Conservation (phyloP, 2,113 vertebrate genomes). For the pig (Sus scrofa) region DNA sequence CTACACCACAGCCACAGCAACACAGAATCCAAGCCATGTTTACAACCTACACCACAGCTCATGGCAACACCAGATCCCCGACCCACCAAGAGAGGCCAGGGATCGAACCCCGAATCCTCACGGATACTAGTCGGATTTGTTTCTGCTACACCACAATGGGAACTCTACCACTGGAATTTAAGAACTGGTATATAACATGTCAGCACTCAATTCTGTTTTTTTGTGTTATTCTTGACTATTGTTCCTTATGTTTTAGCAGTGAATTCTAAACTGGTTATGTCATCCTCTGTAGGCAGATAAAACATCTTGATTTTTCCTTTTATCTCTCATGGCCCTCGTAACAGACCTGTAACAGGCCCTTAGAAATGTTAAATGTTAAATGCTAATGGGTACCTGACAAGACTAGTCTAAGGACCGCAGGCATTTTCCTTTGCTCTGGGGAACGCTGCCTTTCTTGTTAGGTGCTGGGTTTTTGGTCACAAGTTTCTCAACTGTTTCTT, state of each 20-base stretch:
- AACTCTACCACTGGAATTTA: not conserved
- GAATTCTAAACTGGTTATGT: not conserved
- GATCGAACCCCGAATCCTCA: too few species aligned
- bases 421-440: not conserved
- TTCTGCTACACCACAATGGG: too few species aligned
- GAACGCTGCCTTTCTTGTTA: not conserved
- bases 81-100: too few species aligned
- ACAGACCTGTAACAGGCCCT: not conserved
- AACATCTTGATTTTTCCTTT: not conserved
- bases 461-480: not conserved
- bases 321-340: not conserved
- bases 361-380: not conserved
- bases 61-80: too few species aligned
- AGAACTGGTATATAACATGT: not conserved
- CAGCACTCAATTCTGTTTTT: not conserved
- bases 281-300: not conserved
- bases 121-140: too few species aligned
- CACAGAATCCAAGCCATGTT: too few species aligned
- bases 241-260: conserved; percentile 21
- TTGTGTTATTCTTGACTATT: not conserved
- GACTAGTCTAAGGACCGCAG: not conserved
- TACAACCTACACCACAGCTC: too few species aligned
- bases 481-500: not conserved
- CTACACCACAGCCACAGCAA: too few species aligned
- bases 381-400: not conserved